Evolutionary conservation across 2,888 invertebrate genomes (phyloP).

Genomic region (Aromia moschata): DNA sequence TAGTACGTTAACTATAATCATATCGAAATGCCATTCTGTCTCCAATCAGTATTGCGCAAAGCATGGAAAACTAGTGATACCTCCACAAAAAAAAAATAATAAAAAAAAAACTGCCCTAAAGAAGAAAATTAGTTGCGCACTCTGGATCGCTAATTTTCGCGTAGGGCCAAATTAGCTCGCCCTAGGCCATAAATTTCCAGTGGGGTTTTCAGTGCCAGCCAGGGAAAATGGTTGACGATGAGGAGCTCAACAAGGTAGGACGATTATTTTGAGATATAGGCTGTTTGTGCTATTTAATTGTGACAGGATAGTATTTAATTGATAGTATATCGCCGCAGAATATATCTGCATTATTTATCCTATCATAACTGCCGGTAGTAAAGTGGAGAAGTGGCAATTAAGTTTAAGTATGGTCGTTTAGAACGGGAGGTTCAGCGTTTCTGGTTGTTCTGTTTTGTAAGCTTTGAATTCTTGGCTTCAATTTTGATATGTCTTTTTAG

Average conservation of each 20-base stretch:
- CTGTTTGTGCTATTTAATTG: too few relatives aligned
- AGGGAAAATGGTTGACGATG: slow-evolving; percentile 54
- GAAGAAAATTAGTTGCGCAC: background rate
- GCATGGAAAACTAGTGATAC: background rate
- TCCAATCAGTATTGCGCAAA: slow-evolving; percentile 19
- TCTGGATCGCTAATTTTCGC: background rate
- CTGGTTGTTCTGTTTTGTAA: too few relatives aligned
- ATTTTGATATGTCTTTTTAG: too few relatives aligned
- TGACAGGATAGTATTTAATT: too few relatives aligned
- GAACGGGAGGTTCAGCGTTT: too few relatives aligned
- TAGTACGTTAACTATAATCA: slow-evolving; percentile 3
- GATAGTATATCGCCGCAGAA: too few relatives aligned
- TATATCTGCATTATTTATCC: too few relatives aligned
- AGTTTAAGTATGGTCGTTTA: too few relatives aligned
- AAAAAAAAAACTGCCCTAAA: background rate
- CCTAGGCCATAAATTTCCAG: slow-evolving; percentile 23
- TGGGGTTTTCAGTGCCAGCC: slow-evolving; percentile 23
- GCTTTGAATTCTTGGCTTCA: too few relatives aligned
- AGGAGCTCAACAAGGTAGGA: slow-evolving; percentile 56
- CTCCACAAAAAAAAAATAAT: background rate
- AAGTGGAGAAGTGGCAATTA: too few relatives aligned
- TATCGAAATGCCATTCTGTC: slow-evolving; percentile 25
- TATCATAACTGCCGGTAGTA: too few relatives aligned
- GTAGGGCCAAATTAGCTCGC: background rate
- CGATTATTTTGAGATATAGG: slow-evolving; percentile 8